Evolutionary conservation across 2,797 vertebrate genomes (phyloP).

Genomic region (Selene dorsalis): DNA sequence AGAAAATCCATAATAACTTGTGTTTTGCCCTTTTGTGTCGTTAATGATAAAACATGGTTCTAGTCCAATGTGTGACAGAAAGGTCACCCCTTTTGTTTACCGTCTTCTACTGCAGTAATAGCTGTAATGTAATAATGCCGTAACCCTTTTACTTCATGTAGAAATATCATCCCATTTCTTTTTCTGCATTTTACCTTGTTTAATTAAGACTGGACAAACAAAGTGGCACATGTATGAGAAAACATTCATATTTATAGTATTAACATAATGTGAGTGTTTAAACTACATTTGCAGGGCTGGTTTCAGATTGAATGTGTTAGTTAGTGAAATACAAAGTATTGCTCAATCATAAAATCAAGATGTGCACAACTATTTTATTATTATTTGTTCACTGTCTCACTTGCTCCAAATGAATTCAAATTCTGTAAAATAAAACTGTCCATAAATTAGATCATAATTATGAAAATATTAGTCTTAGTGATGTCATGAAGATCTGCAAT

Average conservation of each 20-base stretch:
- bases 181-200: neutral
- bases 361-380: neutral
- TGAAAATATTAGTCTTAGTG: neutral
- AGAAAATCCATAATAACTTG: neutral
- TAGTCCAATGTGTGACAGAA: too few species aligned
- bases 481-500: neutral
- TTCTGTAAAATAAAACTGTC: neutral
- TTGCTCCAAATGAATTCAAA: neutral
- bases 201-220: too few species aligned
- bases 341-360: neutral
- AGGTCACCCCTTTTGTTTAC: too few species aligned
- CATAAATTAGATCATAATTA: neutral
- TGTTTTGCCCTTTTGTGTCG: too few species aligned
- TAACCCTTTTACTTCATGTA: neutral
- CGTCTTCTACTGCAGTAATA: constrained; percentile 9
- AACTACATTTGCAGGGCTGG: too few species aligned
- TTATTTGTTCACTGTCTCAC: neutral
- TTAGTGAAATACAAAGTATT: neutral
- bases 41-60: too few species aligned
- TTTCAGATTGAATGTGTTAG: too few species aligned
- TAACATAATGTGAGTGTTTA: too few species aligned
- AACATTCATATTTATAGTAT: too few species aligned
- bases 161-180: neutral
- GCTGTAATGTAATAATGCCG: neutral
- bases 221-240: too few species aligned